Base-by-base conservation (phyloP, 2,888 invertebrate species). In the Eristalinus aeneus region DNA sequence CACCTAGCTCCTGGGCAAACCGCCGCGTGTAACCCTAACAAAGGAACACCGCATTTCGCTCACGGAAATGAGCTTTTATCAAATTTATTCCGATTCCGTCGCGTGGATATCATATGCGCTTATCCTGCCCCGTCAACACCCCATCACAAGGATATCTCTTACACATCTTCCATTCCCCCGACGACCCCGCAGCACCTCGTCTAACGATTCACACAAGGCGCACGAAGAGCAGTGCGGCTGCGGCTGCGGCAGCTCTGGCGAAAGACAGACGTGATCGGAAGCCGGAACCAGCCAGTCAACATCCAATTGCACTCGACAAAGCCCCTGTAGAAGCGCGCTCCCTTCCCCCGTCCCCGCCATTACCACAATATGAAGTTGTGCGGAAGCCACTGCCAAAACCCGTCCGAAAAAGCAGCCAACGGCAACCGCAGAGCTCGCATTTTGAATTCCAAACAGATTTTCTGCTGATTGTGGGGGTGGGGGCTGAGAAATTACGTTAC, bases 371-470 rank as follows among this genome's bases (percentile, higher is more conserved):
- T 74, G 77, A 82, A 86, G 86, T 82, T 86, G 82, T 86, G 86
- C 86, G 86, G 78, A 86, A 86, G 65, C 32, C 76, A 76, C 76
- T 64, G 63, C 27, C 36, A 36, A 34, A 54, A 46, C 31, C 64
- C 72, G 64, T 67, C 78, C 46, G 11, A 78, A 78, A 64, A 12
- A 36, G 8, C 34, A 16, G 8, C 3, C 5, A 16, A 39, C 6
- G 10, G 1, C 11, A 22, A 16, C 6, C 22, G 72, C 72, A 68
- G 74, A 65, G 58, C 81, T 78, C 80, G 46, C 46, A 82, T 82
- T 86, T 86, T 34, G 82, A 65, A 86, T 86, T 86, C 86, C 81
- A 82, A 86, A 82, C 86, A 78, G 78, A 86, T 86, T 82, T 86
- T n/a, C 86, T 58, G 71, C 74, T 86, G 82, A 86, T 86, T 86